Evolutionary conservation across 2,113 vertebrate species (phyloP), one percentile per base, ranked within the genome.

Genomic region (Sebastes fasciatus): DNA sequence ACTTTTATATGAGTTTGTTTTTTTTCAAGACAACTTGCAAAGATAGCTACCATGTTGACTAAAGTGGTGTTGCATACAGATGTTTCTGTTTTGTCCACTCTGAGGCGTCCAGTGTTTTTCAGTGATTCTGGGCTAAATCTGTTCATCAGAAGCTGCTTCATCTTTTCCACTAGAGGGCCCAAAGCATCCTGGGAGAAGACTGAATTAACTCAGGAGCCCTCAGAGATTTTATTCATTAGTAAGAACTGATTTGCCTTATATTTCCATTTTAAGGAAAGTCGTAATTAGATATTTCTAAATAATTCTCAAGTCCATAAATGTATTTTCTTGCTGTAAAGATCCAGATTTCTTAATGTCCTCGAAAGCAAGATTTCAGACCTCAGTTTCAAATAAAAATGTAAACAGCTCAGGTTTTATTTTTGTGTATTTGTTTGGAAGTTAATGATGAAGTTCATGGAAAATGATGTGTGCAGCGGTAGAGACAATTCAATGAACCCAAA

Each of bases 111-210:
- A 71, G 26, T 49, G 8, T n/a, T 12, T n/a, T 12, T 55, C 40
- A 45, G 3, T 74, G 11, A 23, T 57, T 19, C 42, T 61, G 45
- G 13, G 11, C 13, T 51, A 54, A 6, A 77, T 26, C 21, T 34
- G 55, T 52, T n/a, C 8, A 45, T 1, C 51, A 61, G n/a, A 14
- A 19, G 6, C 21, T 49, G 17, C 11, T 19, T 64, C 2, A 1
- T 4, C 14, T 71, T 64, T 78, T 23, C 89, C 91, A 74, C 88
- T 77, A 88, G 89, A 82, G 91, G 89, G 86, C 86, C 51, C 26
- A 6, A 68, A 70, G n/a, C 12, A 34, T 26, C 17, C 57, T 49
- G 51, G 16, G 3, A 52, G n/a, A 34, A 5, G 51, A 61, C 58
- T 57, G 8, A 52, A 54, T 55, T 9, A 43, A 58, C 5, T 1